Conservation (phyloP, 1,140 invertebrate genomes). For the Brachionus plicatilis region DNA sequence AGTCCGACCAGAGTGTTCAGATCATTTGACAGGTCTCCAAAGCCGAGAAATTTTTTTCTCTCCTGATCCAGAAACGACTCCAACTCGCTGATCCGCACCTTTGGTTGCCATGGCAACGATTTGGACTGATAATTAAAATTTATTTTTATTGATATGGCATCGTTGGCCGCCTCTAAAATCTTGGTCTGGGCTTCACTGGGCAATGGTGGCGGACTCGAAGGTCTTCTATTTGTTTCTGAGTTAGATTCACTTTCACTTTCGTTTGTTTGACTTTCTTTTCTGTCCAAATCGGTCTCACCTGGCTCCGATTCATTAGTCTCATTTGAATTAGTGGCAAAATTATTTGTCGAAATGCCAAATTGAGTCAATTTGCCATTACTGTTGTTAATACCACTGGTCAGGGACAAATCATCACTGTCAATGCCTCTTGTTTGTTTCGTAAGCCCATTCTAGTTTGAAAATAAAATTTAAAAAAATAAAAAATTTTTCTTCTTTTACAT, state of each 20-base stretch:
- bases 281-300: neutral
- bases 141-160: neutral
- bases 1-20: constrained; percentile 79
- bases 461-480: neutral
- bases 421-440: constrained; percentile 35
- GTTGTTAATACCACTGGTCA: neutral
- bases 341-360: neutral
- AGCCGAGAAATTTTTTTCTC: constrained; percentile 88
- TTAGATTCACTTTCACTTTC: neutral
- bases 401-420: neutral
- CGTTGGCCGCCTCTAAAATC: neutral
- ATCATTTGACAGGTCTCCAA: constrained; percentile 64
- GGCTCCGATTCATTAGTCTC: neutral
- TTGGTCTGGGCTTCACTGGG: constrained; percentile 45
- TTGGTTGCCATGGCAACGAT: constrained; percentile 85
- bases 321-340: neutral
- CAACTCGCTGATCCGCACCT: constrained; percentile 65
- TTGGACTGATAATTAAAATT: constrained; percentile 40
- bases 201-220: constrained; percentile 41
- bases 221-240: constrained; percentile 42
- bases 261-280: neutral
- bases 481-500: neutral
- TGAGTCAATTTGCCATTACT: neutral
- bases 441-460: constrained; percentile 18
- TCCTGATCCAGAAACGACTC: constrained; percentile 84